Percentiles rank a stretch among this genome's conserved stretches.
Evolutionary conservation across 2,113 vertebrate genomes (phyloP).

Genomic region (Channa argus): DNA sequence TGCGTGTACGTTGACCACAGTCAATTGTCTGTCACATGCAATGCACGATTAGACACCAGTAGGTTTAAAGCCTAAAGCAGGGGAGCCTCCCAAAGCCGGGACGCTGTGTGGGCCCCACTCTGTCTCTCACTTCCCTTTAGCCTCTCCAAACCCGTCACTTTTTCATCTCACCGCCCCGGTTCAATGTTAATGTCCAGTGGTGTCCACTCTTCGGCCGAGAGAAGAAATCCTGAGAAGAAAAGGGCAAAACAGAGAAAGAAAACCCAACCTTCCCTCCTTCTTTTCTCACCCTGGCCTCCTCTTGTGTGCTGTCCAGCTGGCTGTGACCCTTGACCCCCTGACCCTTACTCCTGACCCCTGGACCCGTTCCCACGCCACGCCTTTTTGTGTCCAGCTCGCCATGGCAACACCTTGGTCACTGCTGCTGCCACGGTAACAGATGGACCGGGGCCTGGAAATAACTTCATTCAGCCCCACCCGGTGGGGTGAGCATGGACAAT

Average conservation of each 20-base stretch:
- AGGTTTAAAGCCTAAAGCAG: constrained; percentile 58
- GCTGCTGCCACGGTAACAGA: constrained; percentile 87
- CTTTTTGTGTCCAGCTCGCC: constrained; percentile 83
- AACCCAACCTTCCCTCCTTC: constrained; percentile 73
- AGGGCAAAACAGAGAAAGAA: constrained; percentile 54
- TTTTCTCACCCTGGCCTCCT: constrained; percentile 85
- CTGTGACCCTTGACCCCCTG: constrained; percentile 82
- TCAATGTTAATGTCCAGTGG: constrained; percentile 85
- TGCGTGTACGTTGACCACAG: constrained; percentile 75
- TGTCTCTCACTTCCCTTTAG: constrained; percentile 34
- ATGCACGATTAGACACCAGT: constrained; percentile 73
- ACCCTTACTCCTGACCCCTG: constrained; percentile 86
- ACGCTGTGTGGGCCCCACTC: constrained; percentile 51
- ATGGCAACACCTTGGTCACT: constrained; percentile 82
- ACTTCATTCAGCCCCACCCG: constrained; percentile 79
- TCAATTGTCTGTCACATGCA: constrained; percentile 85
- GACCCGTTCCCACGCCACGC: constrained; percentile 87
- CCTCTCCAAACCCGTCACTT: constrained; percentile 23
- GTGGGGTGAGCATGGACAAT: constrained; percentile 73
- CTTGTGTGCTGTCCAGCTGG: constrained; percentile 87
- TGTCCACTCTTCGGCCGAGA: constrained; percentile 73
- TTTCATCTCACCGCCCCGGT: constrained; percentile 75
- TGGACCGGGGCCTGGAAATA: constrained; percentile 84
- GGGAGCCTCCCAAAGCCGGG: constrained; percentile 60
- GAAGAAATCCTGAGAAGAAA: constrained; percentile 61